Base-by-base conservation (phyloP, 2,797 vertebrate genomes). In the Sciurus carolinensis region DNA sequence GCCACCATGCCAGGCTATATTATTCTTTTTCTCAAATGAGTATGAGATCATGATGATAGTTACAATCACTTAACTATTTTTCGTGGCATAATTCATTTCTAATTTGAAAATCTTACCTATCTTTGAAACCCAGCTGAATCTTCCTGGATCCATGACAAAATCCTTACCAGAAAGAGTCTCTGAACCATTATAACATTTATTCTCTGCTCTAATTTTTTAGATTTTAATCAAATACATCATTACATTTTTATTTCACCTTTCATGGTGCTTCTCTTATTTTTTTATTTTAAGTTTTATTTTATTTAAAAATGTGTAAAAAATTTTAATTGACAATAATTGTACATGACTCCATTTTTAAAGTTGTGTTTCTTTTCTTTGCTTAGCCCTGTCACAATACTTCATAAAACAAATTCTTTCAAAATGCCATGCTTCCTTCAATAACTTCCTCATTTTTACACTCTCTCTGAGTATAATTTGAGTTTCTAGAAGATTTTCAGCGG, bases 1-100 rank as follows among this genome's bases (percentile, higher is more conserved):
- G 4, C 30, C 30, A 67, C 30, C 14, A 67, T 17, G 14, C 64
- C 5, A 33, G 33, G 30, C 15, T 67, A 67, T 67, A 26, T 67
- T 67, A 50, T 64, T 67, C 36, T 62, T 92, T 79, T 52, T 52
- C 77, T 66, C 9, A 22, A 82, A 64, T 39, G 10, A 72, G 2
- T 62, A 11, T 94, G 69, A 87, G 71, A 77, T 81, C 69, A 36
- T 50, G 62, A 85, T 83, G 52, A 64, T 36, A 47, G 12, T 64
- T 62, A 24, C 3, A 85, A n/a, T 86, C 33, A 71, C 26, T 84
- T 92, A 69, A 54, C 22, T 66, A 83, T 95, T 95, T 88, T 88
- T 77, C 11, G 47, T 77, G 44, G 59, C 44, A 36, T 30, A 54
- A 44, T 36, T 75, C 75, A 13, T 71, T 90, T 17, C 33, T 80